A percentile compares a stretch with the other conserved stretches of the same genome.
phyloP scores from a whole-genome alignment of 2,888 invertebrate species.

The Tetrapedia diversipes region DNA sequence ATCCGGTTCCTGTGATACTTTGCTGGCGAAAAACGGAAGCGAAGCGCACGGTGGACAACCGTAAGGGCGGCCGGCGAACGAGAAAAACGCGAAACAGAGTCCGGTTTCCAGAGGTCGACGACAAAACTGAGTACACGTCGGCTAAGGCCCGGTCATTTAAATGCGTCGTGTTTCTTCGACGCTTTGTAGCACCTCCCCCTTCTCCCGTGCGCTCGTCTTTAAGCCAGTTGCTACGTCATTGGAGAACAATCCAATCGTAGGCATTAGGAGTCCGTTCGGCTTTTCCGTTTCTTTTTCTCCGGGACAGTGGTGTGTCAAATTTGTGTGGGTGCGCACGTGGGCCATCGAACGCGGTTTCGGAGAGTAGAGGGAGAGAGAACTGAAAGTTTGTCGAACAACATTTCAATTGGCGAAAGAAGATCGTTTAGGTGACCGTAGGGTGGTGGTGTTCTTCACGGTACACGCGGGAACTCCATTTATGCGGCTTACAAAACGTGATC shows the following conservation, averaged over 20 bases:
- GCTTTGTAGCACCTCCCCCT: conserved; percentile 58
- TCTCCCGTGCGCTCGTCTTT: conserved; percentile 51
- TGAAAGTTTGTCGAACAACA: too few species aligned
- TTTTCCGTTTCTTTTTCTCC: background rate
- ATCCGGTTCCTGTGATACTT: background rate
- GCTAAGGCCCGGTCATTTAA: conserved; percentile 73
- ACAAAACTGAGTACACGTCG: conserved; percentile 72
- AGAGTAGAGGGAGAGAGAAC: too few species aligned
- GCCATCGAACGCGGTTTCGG: too few species aligned
- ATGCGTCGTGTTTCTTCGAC: conserved; percentile 68
- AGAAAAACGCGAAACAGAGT: conserved; percentile 19
- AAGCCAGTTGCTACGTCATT: conserved; percentile 56
- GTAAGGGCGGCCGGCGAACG: background rate
- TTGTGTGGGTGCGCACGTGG: too few species aligned
- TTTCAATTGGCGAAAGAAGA: too few species aligned
- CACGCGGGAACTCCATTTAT: too few species aligned
- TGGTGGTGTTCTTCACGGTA: too few species aligned
- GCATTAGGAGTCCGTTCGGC: conserved; percentile 17
- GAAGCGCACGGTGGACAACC: background rate
- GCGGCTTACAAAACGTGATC: too few species aligned
- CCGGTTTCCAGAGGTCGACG: conserved; percentile 60
- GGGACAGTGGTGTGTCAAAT: too few species aligned
- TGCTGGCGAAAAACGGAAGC: background rate
- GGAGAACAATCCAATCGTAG: conserved; percentile 59
- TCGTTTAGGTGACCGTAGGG: too few species aligned